Base-by-base conservation (phyloP, 2,113 vertebrate species). In the Tachysurus vachellii region DNA sequence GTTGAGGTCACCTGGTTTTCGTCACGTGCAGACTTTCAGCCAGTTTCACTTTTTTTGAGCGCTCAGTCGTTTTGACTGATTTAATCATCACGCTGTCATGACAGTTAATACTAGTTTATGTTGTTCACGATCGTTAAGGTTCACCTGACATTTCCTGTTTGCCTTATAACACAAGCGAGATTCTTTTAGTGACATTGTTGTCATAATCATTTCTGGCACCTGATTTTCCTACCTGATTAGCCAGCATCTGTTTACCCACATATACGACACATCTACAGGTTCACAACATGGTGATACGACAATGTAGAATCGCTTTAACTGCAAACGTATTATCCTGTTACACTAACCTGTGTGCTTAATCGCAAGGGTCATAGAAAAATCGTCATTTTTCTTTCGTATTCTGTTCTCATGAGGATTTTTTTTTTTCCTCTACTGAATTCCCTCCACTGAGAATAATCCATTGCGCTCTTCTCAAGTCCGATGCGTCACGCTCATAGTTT, bases 401-500 rank as follows among this genome's bases (percentile, higher is more conserved):
- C 0, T 10, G 19, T 64, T 66, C 42, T 50, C 61, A 19, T 42
- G 54, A 57, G 17, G 31, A 64, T 50, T 23, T 47, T 77, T 61
- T 61, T 31, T 36, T 53, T 53, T 36, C 36, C 36, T 71, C 6
- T 23, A n/a, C 50, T 42, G 28, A 70, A 26, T 81, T 57, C 50
- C 14, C 53, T 59, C 31, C 9, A 23, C 26, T 36, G 17, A 23
- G 76, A 10, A 68, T 68, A 57, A 64, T 71, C 21, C 56, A 31
- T 16, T 10, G 68, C 21, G 36, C 61, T 11, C 23, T 44, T 80
- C 28, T 75, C 91, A 88, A 89, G 13, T 62, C 87, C 86, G 87
- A 91, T 92, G 86, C 86, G 90, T 92, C 88, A 84, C 88, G 90
- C 87, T 88, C 88, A 86, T 87, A 88, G 77, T 73, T 71, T 81